Conservation (phyloP, 2,113 vertebrate species). For the Cyanoramphus novaezelandiae region DNA sequence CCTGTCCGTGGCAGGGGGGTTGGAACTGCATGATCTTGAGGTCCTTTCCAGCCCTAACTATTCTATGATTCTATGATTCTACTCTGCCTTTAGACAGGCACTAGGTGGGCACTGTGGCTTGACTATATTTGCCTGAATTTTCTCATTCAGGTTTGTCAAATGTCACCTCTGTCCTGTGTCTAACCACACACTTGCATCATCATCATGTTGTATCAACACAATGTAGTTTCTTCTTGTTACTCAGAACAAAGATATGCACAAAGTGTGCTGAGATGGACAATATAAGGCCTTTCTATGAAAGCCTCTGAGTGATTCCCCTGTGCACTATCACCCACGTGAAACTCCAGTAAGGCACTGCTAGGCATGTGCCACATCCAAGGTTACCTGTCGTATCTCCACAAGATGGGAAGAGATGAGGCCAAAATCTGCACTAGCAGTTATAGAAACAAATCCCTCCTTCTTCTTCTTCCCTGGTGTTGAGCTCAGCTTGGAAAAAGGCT, state of each 20-base stretch:
- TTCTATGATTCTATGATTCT: no score
- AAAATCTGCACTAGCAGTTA: neutral
- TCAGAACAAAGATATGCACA: neutral
- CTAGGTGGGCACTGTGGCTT: neutral
- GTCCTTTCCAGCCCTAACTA: no score
- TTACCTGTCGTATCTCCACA: neutral
- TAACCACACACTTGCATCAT: neutral
- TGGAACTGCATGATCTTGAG: no score
- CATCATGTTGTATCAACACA: neutral
- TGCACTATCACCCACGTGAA: neutral
- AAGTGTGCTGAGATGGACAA: neutral
- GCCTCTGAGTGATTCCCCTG: neutral
- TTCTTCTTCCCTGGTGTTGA: neutral
- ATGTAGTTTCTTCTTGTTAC: neutral
- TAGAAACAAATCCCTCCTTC: neutral
- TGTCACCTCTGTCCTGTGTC: neutral
- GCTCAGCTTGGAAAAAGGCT: neutral
- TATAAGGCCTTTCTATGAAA: neutral
- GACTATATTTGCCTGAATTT: neutral
- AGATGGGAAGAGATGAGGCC: accelerated
- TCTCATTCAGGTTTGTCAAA: neutral
- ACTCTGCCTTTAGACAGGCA: neutral
- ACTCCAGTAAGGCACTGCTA: neutral
- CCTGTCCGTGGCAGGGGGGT: no score
- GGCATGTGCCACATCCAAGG: neutral